Evolutionary conservation across 2,888 invertebrate species (phyloP).

Genomic region (Allacma fusca): DNA sequence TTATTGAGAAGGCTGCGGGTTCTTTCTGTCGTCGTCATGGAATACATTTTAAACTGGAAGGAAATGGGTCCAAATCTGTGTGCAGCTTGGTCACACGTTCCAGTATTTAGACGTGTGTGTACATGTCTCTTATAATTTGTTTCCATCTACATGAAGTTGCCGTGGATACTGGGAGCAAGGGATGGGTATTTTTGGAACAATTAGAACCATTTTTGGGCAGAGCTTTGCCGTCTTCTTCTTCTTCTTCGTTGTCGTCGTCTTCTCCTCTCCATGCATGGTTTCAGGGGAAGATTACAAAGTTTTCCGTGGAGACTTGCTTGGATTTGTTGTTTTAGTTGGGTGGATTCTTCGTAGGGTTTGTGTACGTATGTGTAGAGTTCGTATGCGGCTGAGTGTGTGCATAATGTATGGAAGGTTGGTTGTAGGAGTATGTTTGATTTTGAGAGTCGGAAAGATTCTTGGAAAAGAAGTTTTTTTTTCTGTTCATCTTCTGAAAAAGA

Average conservation of each 20-base stretch:
- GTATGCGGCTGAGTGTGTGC: background rate
- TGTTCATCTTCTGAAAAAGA: background rate
- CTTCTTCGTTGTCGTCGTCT: background rate
- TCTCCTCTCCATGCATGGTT: background rate
- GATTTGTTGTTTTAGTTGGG: background rate
- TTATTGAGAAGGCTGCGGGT: no score
- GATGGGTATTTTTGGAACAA: slow-evolving; percentile 7
- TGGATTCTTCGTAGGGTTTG: background rate
- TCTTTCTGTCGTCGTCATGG: no score
- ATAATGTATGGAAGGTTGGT: background rate
- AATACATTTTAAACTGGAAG: no score
- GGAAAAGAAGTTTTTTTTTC: background rate
- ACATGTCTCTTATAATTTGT: no score
- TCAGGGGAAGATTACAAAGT: slow-evolving; percentile 11
- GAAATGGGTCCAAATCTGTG: no score
- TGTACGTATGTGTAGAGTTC: background rate
- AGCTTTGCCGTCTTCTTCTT: background rate
- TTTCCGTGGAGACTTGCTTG: slow-evolving; percentile 1
- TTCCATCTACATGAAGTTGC: background rate
- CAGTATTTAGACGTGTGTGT: no score
- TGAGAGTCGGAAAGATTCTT: background rate
- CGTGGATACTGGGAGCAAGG: no score
- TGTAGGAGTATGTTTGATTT: background rate
- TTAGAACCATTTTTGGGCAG: slow-evolving; percentile 4
- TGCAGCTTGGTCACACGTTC: no score